A percentile compares a stretch with the other conserved stretches of the same genome.
These are phyloP conservation scores for Gulo gulo DNA, from an alignment of 2,113 vertebrate genomes.

Conservation along the genomic window DNA sequence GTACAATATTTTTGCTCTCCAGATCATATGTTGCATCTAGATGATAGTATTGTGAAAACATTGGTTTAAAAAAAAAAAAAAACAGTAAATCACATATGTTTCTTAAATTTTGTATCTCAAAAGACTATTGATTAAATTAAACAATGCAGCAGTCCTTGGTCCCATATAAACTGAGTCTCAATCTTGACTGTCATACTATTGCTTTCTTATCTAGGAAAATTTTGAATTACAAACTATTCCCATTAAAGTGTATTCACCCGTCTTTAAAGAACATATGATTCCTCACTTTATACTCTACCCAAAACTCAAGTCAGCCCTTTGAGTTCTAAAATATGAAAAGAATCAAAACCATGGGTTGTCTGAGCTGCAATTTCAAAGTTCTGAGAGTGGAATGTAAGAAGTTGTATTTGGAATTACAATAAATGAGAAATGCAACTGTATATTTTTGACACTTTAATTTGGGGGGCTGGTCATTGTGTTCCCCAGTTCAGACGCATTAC, in stretches of 20 bases:
- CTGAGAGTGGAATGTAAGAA: background rate
- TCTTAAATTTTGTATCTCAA: background rate
- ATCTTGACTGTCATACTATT: background rate
- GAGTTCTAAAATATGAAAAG: background rate
- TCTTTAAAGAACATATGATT: background rate
- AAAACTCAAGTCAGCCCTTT: background rate
- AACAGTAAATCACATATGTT: background rate
- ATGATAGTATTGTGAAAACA: background rate
- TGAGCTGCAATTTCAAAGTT: background rate
- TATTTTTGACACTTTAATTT: background rate
- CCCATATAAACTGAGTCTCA: background rate
- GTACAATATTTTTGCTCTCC: background rate
- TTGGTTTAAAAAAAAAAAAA: background rate
- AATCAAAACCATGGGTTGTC: background rate
- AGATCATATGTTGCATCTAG: background rate
- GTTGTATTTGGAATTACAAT: background rate
- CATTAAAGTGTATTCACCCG: background rate
- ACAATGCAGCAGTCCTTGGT: background rate
- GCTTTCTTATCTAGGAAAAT: background rate
- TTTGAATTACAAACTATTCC: background rate
- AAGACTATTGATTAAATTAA: background rate
- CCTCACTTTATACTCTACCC: background rate
- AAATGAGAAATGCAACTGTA: background rate
- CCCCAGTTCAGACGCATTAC: constrained; percentile 43
- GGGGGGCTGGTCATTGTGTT: background rate